These are phyloP conservation scores for Eidolon helvum DNA, from an alignment of 2,113 vertebrate genomes.

Conservation along the genomic window DNA sequence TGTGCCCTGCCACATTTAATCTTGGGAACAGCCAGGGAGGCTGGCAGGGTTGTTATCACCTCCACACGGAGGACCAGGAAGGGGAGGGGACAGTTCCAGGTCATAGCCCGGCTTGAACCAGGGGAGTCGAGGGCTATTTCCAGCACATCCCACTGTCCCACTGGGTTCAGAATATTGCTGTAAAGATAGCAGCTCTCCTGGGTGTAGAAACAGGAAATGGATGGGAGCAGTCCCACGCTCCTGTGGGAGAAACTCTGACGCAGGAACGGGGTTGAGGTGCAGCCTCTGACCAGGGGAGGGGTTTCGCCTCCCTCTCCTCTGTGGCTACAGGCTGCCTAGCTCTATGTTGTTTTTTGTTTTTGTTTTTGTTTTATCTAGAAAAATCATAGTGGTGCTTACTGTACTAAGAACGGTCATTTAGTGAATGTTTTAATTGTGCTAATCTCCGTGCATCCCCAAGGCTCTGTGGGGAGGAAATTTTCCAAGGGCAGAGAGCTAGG, in stretches of 20 bases:
- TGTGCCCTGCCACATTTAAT: rapidly evolving
- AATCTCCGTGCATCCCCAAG: background rate
- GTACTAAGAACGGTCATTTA: too few species aligned
- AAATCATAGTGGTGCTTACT: background rate
- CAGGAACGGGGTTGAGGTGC: background rate
- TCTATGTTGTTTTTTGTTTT: background rate
- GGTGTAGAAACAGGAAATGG: background rate
- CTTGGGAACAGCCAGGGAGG: background rate
- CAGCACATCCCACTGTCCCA: rapidly evolving
- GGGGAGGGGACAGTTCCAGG: background rate
- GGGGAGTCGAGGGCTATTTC: background rate
- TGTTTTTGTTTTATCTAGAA: background rate
- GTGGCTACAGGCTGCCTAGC: background rate
- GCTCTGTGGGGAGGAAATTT: background rate
- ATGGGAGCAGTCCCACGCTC: background rate
- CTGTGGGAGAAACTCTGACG: background rate
- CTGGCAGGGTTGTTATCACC: background rate
- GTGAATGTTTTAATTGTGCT: background rate
- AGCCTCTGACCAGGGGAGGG: background rate
- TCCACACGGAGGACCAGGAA: background rate
- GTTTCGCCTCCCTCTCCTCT: background rate
- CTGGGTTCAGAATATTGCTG: background rate
- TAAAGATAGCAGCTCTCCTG: background rate
- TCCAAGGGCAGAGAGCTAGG: background rate
- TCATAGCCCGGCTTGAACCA: background rate